Evolutionary conservation across 2,797 vertebrate genomes (phyloP).

Genomic region (Nyctalus aviator): DNA sequence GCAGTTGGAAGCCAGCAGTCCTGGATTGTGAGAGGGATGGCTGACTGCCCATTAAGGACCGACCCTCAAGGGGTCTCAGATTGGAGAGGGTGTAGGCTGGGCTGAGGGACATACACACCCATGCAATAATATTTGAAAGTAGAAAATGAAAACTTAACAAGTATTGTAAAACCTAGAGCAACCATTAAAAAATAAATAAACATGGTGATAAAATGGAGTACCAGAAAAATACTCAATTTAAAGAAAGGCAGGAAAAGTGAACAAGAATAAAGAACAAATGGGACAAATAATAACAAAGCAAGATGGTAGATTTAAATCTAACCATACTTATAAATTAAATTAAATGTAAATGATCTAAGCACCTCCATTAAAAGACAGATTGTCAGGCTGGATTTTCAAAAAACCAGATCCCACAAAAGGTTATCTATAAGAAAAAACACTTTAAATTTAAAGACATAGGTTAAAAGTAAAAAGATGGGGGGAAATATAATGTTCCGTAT

Average conservation of each 20-base stretch:
- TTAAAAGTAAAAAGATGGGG: not conserved
- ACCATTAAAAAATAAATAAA: not conserved
- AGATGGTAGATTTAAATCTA: not conserved
- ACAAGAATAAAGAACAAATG: not conserved
- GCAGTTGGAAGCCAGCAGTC: too few relatives aligned
- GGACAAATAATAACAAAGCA: slow-evolving; percentile 22
- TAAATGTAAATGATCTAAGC: slow-evolving; percentile 3
- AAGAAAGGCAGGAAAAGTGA: not conserved
- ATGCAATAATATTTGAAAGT: not conserved
- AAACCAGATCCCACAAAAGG: not conserved
- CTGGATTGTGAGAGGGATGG: too few relatives aligned
- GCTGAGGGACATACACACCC: too few relatives aligned
- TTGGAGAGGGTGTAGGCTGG: too few relatives aligned
- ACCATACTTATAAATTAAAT: not conserved
- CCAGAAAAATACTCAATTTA: not conserved
- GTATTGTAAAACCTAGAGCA: not conserved
- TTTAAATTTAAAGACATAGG: not conserved
- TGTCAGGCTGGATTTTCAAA: not conserved
- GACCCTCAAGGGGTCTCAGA: too few relatives aligned
- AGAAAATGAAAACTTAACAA: not conserved
- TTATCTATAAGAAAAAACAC: not conserved
- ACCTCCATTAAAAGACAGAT: slow-evolving; percentile 7
- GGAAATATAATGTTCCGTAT: not conserved
- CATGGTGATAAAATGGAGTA: not conserved
- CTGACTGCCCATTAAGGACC: too few relatives aligned